phyloP scores from a whole-genome alignment of 2,797 vertebrate species.

The Lindbergichthys nudifrons region DNA sequence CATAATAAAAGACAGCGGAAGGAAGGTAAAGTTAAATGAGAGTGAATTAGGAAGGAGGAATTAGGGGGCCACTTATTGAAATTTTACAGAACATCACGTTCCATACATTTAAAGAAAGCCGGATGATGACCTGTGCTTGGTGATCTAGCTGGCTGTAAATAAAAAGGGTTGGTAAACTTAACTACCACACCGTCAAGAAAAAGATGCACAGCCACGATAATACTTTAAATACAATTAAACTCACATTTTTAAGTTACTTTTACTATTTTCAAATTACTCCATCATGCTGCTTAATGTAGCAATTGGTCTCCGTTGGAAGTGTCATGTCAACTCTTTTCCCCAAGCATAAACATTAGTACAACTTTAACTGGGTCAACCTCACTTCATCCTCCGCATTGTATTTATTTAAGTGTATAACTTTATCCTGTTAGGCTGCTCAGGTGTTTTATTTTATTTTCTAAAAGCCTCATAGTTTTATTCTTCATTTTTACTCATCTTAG shows the following conservation, averaged over 20 bases:
- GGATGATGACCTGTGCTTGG: slow-evolving; percentile 14
- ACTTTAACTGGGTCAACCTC: slow-evolving; percentile 24
- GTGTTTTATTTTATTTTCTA: slow-evolving; percentile 2
- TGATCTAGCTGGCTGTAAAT: not conserved
- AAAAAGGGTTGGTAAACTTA: slow-evolving; percentile 1
- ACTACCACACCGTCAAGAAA: not conserved
- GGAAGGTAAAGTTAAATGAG: slow-evolving; percentile 85
- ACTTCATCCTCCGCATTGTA: not conserved
- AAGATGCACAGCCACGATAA: not conserved
- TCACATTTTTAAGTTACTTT: not conserved
- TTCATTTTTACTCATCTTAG: not conserved
- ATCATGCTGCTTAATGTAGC: too few species aligned
- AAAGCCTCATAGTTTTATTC: not conserved
- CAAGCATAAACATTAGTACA: not conserved
- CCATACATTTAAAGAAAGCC: slow-evolving; percentile 68
- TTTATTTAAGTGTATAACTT: not conserved
- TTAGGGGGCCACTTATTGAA: slow-evolving; percentile 79
- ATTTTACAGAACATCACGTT: slow-evolving; percentile 71
- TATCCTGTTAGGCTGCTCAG: not conserved
- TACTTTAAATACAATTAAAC: not conserved
- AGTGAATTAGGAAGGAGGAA: slow-evolving; percentile 81
- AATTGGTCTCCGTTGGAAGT: not conserved
- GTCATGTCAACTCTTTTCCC: not conserved
- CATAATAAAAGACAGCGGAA: slow-evolving; percentile 83
- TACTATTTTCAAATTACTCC: not conserved